A percentile compares a stretch with the other conserved stretches of the same genome.
Conservation (phyloP, 1,140 invertebrate species). For the Drosophila elegans region DNA sequence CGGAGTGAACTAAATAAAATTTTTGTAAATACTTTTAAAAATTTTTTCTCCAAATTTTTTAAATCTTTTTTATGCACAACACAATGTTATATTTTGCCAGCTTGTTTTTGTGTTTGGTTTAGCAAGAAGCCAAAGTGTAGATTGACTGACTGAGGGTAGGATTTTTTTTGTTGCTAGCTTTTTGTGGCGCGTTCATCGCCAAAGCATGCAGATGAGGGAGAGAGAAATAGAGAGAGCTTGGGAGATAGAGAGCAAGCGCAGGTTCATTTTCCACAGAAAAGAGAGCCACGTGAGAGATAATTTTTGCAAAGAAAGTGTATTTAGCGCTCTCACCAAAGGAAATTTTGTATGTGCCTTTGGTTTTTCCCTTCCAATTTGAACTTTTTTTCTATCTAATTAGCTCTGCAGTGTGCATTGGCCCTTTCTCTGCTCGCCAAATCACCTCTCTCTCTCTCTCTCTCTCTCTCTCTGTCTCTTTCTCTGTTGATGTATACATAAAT, state of each 20-base stretch:
- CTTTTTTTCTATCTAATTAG: conserved; percentile 37
- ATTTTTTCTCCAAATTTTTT: conserved; percentile 10
- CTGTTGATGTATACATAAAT: conserved; percentile 56
- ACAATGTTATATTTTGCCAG: conserved; percentile 30
- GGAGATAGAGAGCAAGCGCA: conserved; percentile 28
- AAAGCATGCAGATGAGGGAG: conserved; percentile 60
- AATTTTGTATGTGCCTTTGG: conserved; percentile 26
- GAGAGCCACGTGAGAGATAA: conserved; percentile 43
- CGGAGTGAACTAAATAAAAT: neutral
- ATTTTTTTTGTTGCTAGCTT: conserved; percentile 67
- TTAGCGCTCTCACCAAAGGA: conserved; percentile 26
- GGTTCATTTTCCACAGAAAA: conserved; percentile 43
- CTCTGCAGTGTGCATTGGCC: conserved; percentile 4
- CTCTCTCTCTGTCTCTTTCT: neutral
- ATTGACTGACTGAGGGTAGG: conserved; percentile 84
- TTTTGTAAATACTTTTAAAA: neutral
- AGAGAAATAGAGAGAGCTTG: conserved; percentile 21
- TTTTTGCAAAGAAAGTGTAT: conserved; percentile 33
- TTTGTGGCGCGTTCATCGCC: conserved; percentile 68
- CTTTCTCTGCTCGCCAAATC: neutral
- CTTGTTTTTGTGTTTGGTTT: conserved; percentile 70
- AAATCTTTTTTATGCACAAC: conserved; percentile 15
- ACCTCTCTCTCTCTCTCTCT: neutral
- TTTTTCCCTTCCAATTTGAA: conserved; percentile 7
- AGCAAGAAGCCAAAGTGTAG: conserved; percentile 85